Conservation (phyloP, 2,797 vertebrate genomes). For the Tragelaphus oryx region DNA sequence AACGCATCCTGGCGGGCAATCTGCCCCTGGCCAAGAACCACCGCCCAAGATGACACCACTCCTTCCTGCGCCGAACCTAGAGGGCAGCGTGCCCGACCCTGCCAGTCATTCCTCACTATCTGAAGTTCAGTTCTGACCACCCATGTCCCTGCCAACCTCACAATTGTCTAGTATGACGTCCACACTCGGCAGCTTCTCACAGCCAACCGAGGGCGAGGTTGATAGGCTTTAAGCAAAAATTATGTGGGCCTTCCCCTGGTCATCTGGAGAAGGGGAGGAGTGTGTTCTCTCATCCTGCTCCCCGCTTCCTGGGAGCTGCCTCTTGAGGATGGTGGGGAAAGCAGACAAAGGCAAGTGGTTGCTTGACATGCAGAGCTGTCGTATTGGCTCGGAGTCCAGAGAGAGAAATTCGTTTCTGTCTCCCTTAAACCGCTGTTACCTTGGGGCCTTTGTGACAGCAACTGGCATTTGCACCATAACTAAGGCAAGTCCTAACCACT, state of each 20-base stretch:
- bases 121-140: not conserved
- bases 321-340: not conserved
- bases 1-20: not conserved
- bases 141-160: not conserved
- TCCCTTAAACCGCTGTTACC: not conserved
- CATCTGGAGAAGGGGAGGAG: not conserved
- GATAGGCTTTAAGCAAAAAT: not conserved
- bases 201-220: not conserved
- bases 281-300: not conserved
- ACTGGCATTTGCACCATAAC: not conserved
- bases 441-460: not conserved
- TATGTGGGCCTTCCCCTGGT: not conserved
- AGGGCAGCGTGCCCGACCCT: not conserved
- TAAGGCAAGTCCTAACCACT: not conserved
- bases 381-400: not conserved
- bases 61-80: not conserved
- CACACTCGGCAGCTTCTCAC: not conserved
- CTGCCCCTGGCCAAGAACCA: not conserved
- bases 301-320: not conserved
- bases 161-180: not conserved
- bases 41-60: not conserved
- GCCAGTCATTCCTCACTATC: not conserved
- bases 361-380: not conserved
- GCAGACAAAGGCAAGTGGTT: not conserved
- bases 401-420: not conserved